Conservation (phyloP, 2,113 vertebrate species). For the Irena cyanogastra region DNA sequence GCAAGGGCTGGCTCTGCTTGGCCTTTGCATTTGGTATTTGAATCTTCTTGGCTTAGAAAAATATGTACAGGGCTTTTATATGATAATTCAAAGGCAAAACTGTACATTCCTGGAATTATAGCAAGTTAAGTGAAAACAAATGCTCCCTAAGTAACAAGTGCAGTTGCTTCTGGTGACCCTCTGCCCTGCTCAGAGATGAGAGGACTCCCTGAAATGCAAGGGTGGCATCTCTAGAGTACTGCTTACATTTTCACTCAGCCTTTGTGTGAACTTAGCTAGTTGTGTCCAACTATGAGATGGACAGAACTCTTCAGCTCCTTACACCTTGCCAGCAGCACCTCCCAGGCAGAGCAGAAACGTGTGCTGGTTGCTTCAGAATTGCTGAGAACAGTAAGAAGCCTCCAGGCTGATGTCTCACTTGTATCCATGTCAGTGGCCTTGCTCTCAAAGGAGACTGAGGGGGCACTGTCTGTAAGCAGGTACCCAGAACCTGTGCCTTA, state of each 20-base stretch:
- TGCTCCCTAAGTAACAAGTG: background rate
- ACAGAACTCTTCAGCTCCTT: background rate
- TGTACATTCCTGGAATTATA: background rate
- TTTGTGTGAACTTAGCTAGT: background rate
- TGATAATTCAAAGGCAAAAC: background rate
- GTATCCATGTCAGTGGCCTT: background rate
- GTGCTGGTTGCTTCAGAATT: background rate
- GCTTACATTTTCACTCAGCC: background rate
- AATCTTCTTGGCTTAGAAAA: background rate
- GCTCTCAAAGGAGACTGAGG: background rate
- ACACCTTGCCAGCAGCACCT: background rate
- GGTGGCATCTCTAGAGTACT: background rate
- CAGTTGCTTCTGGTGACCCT: background rate
- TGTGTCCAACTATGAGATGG: background rate
- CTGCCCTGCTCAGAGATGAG: background rate
- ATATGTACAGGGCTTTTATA: background rate
- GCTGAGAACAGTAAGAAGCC: background rate
- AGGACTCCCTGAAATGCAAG: background rate
- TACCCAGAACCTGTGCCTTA: background rate
- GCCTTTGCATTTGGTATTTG: background rate
- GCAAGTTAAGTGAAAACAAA: background rate
- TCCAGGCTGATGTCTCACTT: background rate
- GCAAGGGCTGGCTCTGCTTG: background rate
- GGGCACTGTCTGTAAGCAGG: background rate
- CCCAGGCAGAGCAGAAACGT: background rate